Evolutionary conservation across 2,113 vertebrate genomes (phyloP).

Genomic region (Pelvicachromis taeniatus): DNA sequence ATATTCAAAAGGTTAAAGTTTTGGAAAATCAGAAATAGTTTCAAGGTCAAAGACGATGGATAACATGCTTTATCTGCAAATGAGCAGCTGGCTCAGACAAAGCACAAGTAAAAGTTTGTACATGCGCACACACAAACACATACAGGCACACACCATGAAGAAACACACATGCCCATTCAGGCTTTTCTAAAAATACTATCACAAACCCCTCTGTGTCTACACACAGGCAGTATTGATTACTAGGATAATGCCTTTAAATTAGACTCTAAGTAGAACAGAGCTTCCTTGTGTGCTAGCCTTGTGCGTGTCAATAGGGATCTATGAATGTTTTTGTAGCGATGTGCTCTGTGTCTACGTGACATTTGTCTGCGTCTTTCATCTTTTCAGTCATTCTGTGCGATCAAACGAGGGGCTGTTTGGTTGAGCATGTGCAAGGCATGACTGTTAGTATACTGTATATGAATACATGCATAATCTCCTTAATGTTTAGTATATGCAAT

Average conservation of each 20-base stretch:
- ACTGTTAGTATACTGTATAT: neutral
- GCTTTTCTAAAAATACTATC: slow-evolving; percentile 37
- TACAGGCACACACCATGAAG: neutral
- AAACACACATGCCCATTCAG: slow-evolving; percentile 23
- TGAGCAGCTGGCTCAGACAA: slow-evolving; percentile 57
- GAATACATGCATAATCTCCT: neutral
- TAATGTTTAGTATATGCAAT: neutral
- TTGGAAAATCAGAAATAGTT: neutral
- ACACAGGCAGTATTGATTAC: slow-evolving; percentile 47
- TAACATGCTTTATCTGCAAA: slow-evolving; percentile 52
- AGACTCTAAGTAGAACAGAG: slow-evolving; percentile 22
- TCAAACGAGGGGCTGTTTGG: neutral
- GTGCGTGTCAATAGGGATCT: slow-evolving; percentile 8
- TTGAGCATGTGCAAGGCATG: neutral
- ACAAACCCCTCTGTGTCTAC: slow-evolving; percentile 29
- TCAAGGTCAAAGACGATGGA: slow-evolving; percentile 28
- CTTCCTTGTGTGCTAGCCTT: neutral
- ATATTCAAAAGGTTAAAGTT: neutral
- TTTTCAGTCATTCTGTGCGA: neutral
- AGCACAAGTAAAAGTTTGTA: slow-evolving; percentile 36
- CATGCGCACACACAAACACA: neutral
- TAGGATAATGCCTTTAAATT: slow-evolving; percentile 33
- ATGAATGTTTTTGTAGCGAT: slow-evolving; percentile 21
- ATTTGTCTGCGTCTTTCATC: neutral
- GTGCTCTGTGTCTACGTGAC: neutral